Base-by-base conservation (phyloP, 2,113 vertebrate genomes). In the Panthera uncia region DNA sequence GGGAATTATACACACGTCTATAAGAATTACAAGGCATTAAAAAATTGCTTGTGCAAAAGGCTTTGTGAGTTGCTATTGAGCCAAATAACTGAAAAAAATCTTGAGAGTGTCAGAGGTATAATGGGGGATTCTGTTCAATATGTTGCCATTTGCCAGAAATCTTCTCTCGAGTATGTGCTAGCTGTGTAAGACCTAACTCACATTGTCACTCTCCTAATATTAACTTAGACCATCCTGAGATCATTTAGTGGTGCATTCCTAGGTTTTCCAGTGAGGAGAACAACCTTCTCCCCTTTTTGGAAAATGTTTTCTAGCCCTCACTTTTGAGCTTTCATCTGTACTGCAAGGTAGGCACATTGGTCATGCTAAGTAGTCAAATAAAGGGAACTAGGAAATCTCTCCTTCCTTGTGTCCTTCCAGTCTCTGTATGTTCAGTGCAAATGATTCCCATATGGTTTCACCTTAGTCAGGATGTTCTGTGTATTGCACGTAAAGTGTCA, bases 11-110 rank as follows among this genome's bases (percentile, higher is more conserved):
- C 69, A 63, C 68, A 91, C 27, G 33, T 55, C n/a, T 41, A 41
- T 21, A 78, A 85, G 41, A 89, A 84, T 90, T 61, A 81, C 27
- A 95, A 78, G 18, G 11, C 10, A 96, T 89, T 93, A 45, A 96
- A 93, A 96, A 88, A 71, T 23, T 55, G 19, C 86, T 95, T 92
- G 71, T 79, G 25, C 79, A 85, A 86, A 95, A 92, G 68, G 13
- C 10, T 83, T 92, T 88, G 18, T 95, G 63, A 89, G 12, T 89
- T 82, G 7, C 2, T 82, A 3, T 87, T 84, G 90, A 87, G 71
- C n/a, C 71, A 88, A 85, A 82, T 81, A 91, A 69, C 79, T 94
- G 31, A 95, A 91, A 92, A 93, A 81, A 68, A 57, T 16, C 69
- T 94, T 68, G 15, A 71, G 14, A 92, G 18, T 76, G n/a, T 92